Conservation (phyloP, 2,888 invertebrate species). For the Acleris sparsana region DNA sequence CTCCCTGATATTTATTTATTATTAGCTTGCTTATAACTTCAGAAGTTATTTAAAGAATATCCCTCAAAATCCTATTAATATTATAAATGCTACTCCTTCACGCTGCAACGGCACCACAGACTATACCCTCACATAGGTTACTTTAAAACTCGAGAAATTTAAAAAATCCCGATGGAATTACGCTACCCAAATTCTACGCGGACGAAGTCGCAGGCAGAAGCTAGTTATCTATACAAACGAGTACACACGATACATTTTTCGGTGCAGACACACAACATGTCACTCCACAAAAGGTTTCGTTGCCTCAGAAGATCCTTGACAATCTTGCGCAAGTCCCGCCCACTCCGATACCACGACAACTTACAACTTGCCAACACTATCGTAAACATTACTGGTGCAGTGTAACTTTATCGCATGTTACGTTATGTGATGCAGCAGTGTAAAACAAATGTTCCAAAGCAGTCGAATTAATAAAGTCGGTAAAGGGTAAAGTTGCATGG, state of each 20-base stretch:
- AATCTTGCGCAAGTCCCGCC: slow-evolving; percentile 48
- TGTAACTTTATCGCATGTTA: background rate
- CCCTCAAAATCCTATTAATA: too few relatives aligned
- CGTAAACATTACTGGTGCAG: slow-evolving; percentile 4
- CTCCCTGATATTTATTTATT: too few relatives aligned
- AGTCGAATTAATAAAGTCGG: background rate
- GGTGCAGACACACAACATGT: slow-evolving; percentile 6
- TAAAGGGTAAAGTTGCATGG: slow-evolving; percentile 13
- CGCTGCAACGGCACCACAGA: too few relatives aligned
- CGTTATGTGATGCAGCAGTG: background rate
- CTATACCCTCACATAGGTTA: too few relatives aligned
- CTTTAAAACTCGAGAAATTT: too few relatives aligned
- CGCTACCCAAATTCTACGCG: too few relatives aligned
- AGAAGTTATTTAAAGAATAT: too few relatives aligned
- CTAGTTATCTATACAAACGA: too few relatives aligned
- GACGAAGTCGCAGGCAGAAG: too few relatives aligned
- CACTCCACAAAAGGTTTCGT: slow-evolving; percentile 43
- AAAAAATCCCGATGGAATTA: too few relatives aligned
- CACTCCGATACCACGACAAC: slow-evolving; percentile 22
- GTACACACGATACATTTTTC: background rate
- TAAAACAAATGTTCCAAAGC: background rate
- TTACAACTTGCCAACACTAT: slow-evolving; percentile 13
- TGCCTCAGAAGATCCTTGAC: slow-evolving; percentile 47
- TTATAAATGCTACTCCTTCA: too few relatives aligned
- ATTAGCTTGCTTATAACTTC: too few relatives aligned